Conservation (phyloP, 1,140 invertebrate genomes). For the Trichogramma pretiosum region DNA sequence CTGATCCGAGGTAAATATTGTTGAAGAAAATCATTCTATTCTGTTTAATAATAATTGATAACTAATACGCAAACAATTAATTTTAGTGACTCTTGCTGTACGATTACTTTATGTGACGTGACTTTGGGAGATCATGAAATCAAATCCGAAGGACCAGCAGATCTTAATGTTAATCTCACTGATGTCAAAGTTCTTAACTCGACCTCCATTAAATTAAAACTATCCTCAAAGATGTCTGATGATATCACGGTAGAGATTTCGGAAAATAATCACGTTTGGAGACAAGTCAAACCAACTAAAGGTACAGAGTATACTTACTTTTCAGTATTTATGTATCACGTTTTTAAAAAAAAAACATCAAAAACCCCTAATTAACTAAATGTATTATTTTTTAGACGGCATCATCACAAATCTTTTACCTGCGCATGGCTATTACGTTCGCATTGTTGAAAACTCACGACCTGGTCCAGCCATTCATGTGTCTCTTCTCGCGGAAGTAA, state of each 20-base stretch:
- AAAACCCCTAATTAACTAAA: not conserved
- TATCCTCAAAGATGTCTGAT: conserved; percentile 30
- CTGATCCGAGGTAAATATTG: conserved; percentile 35
- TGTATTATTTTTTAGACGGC: conserved; percentile 28
- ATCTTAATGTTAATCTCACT: conserved; percentile 34
- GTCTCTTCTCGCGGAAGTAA: conserved; percentile 34
- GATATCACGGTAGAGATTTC: conserved; percentile 37
- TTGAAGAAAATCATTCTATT: too few relatives aligned
- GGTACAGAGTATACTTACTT: conserved; percentile 23
- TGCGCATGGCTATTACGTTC: conserved; percentile 37
- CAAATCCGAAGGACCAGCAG: conserved; percentile 34
- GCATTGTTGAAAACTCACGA: conserved; percentile 31
- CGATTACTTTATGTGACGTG: conserved; percentile 72
- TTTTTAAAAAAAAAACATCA: too few relatives aligned
- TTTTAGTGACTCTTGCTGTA: conserved; percentile 78
- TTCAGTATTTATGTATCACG: too few relatives aligned
- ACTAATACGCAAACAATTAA: conserved; percentile 26
- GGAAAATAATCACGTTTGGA: conserved; percentile 39
- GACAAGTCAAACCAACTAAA: conserved; percentile 32
- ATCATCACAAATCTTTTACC: conserved; percentile 37
- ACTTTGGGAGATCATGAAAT: conserved; percentile 64
- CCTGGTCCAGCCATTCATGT: conserved; percentile 33
- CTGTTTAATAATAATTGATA: not conserved
- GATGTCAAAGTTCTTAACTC: conserved; percentile 40
- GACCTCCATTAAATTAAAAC: conserved; percentile 36